Evolutionary conservation across 2,113 vertebrate species (phyloP).

Genomic region (Empidonax traillii): DNA sequence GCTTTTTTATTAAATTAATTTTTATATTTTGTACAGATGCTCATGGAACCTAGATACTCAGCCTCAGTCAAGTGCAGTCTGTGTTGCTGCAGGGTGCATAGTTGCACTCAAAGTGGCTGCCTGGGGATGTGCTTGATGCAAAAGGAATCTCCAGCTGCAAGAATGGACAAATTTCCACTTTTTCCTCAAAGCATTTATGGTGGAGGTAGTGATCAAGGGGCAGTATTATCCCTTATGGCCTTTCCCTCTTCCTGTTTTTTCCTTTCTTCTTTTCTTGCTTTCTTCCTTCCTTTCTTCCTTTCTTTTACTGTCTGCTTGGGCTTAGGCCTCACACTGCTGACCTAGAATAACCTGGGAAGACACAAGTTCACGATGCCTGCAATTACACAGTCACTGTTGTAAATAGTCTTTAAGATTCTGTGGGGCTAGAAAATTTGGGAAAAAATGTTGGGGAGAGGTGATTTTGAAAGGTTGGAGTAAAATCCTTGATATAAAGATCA

Average conservation of each 20-base stretch:
- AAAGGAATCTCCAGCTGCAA: not conserved
- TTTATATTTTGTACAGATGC: not conserved
- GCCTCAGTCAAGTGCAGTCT: not conserved
- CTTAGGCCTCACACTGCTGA: not conserved
- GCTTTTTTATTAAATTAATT: not conserved
- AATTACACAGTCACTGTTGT: not conserved
- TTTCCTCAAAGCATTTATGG: not conserved
- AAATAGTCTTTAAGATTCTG: not conserved
- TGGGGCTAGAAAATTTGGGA: not conserved
- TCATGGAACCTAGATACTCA: not conserved
- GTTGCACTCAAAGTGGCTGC: not conserved
- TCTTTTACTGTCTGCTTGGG: not conserved
- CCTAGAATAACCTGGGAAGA: not conserved
- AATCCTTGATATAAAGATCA: not conserved
- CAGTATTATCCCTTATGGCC: not conserved
- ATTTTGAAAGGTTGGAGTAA: not conserved
- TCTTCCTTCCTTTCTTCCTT: not conserved
- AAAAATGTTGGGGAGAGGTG: not conserved
- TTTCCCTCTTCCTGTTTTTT: not conserved
- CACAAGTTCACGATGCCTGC: rapidly evolving
- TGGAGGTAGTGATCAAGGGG: not conserved
- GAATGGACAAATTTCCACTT: not conserved
- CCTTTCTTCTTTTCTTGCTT: not conserved
- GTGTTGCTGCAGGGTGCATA: not conserved
- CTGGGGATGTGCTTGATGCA: not conserved